Evolutionary conservation across 2,888 invertebrate species (phyloP).

Genomic region (Lapara coniferarum): DNA sequence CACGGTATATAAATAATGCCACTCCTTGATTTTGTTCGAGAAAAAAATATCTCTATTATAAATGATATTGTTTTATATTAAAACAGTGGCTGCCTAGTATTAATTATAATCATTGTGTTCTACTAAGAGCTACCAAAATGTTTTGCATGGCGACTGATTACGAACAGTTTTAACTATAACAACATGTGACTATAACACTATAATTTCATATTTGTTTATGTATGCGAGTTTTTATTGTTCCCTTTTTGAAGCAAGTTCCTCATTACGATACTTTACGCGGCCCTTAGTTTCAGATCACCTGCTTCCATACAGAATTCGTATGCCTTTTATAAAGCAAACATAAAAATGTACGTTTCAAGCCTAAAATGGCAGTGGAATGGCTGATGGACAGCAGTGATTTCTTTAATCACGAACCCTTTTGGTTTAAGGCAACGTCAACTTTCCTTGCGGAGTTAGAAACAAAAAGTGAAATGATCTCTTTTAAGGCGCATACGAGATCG

Average conservation of each 20-base stretch:
- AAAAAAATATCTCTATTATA: too few relatives aligned
- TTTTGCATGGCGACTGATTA: not conserved
- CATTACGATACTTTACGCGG: constrained; percentile 50
- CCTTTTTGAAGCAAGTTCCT: constrained; percentile 41
- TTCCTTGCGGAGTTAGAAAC: constrained; percentile 75
- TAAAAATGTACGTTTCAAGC: constrained; percentile 68
- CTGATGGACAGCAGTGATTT: constrained; percentile 70
- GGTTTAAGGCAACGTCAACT: constrained; percentile 72
- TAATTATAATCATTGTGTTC: not conserved
- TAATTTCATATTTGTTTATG: constrained; percentile 30
- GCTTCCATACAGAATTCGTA: constrained; percentile 61
- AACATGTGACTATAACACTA: not conserved
- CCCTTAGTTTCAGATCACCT: constrained; percentile 49
- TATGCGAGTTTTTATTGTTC: constrained; percentile 34
- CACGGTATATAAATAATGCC: too few relatives aligned
- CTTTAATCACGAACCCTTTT: constrained; percentile 67
- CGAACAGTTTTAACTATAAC: not conserved
- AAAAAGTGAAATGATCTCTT: constrained; percentile 53
- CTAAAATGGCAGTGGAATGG: constrained; percentile 66
- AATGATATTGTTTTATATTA: too few relatives aligned
- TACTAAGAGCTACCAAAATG: not conserved
- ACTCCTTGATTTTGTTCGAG: too few relatives aligned
- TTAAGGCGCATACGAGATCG: constrained; percentile 29
- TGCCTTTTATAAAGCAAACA: constrained; percentile 61
- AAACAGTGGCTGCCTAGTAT: too few relatives aligned